Conservation (phyloP, 2,113 vertebrate genomes). For the Phycodurus eques region DNA sequence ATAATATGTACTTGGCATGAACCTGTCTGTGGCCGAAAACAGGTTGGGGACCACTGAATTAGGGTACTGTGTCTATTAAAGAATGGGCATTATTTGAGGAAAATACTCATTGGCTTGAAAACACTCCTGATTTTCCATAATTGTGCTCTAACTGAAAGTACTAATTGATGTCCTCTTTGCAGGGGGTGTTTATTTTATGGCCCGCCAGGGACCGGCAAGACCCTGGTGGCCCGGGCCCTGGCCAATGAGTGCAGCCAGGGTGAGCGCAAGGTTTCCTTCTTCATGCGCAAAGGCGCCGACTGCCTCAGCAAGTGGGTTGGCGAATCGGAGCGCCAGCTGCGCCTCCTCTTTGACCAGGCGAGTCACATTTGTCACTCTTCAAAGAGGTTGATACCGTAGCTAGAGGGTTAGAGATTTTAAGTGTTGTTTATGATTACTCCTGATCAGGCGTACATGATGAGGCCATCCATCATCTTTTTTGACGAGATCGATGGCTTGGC, state of each 20-base stretch:
- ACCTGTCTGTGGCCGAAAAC: too few relatives aligned
- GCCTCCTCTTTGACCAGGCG: slow-evolving; percentile 98
- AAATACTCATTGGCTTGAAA: not conserved
- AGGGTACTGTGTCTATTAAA: too few relatives aligned
- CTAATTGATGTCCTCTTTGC: slow-evolving; percentile 27
- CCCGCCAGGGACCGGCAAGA: slow-evolving; percentile 97
- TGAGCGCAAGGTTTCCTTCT: slow-evolving; percentile 96
- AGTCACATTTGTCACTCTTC: slow-evolving; percentile 32
- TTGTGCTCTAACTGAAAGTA: too few relatives aligned
- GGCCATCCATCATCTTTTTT: slow-evolving; percentile 98
- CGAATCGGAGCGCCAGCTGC: slow-evolving; percentile 95
- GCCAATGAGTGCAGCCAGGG: slow-evolving; percentile 98
- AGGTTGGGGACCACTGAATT: too few relatives aligned
- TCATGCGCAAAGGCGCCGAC: slow-evolving; percentile 99
- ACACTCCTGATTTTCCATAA: not conserved
- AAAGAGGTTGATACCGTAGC: not conserved
- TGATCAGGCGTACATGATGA: slow-evolving; percentile 94
- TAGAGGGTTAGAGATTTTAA: not conserved
- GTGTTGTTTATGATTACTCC: not conserved
- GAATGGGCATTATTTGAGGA: too few relatives aligned
- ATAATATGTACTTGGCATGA: too few relatives aligned
- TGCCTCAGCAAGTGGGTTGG: slow-evolving; percentile 99
- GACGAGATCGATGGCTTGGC: slow-evolving; percentile 99
- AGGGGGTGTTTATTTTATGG: slow-evolving; percentile 99
- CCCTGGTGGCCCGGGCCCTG: slow-evolving; percentile 94